Conservation (phyloP, 2,113 vertebrate genomes). For the human (Homo sapiens) region DNA sequence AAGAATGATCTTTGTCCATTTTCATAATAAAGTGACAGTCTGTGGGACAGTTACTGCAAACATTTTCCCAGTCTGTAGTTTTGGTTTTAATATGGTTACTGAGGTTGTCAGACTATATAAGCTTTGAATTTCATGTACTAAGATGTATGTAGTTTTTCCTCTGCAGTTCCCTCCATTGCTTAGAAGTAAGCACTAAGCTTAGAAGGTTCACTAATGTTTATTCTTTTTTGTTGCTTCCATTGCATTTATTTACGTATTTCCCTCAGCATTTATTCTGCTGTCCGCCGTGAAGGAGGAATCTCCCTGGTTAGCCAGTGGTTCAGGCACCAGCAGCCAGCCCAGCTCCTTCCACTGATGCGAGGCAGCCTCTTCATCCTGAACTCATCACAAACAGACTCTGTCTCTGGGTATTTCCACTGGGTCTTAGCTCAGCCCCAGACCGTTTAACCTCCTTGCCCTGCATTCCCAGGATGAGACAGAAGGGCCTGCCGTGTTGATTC, state of each 20-base stretch:
- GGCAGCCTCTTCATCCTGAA: rapidly evolving
- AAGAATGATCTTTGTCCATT: neutral
- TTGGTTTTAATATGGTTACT: neutral
- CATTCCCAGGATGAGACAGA: rapidly evolving
- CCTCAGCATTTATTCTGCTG: neutral
- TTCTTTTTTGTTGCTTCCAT: neutral
- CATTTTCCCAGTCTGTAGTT: neutral
- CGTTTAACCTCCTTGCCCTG: rapidly evolving
- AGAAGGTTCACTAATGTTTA: neutral
- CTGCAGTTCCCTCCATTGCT: neutral
- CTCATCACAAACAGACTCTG: neutral
- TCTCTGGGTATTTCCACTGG: rapidly evolving
- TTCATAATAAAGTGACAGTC: neutral
- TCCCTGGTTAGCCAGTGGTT: rapidly evolving
- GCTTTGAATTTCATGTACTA: no score
- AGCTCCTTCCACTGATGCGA: neutral
- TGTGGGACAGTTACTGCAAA: no score
- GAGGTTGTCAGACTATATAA: no score
- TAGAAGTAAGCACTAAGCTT: neutral
- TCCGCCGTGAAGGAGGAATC: neutral
- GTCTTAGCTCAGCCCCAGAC: rapidly evolving
- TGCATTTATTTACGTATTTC: neutral
- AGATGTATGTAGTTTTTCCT: no score
- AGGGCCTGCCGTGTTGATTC: rapidly evolving
- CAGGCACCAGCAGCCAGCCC: neutral